phyloP scores from a whole-genome alignment of 2,888 invertebrate species.

The Isoperla grammatica region DNA sequence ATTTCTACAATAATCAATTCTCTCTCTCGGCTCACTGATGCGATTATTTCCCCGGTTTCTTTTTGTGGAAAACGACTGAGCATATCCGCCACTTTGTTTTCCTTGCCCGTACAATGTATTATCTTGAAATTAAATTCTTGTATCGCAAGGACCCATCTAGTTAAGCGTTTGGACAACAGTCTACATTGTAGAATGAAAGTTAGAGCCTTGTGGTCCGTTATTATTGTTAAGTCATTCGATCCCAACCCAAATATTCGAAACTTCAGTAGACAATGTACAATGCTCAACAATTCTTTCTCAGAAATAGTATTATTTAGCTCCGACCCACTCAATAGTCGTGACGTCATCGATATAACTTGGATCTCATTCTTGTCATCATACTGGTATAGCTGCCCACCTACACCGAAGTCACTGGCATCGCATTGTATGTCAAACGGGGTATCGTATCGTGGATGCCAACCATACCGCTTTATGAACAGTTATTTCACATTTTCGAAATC shows the following conservation, averaged over 20 bases:
- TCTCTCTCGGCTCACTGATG: no score
- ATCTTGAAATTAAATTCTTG: not conserved
- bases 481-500: constrained; percentile 8
- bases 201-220: constrained; percentile 30
- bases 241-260: constrained; percentile 31
- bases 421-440: constrained; percentile 24
- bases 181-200: constrained; percentile 8
- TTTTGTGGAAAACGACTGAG: not conserved
- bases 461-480: constrained; percentile 5
- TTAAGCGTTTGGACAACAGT: no score
- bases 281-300: constrained; percentile 28
- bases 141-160: no score
- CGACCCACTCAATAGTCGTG: constrained; percentile 22
- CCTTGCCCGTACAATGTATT: not conserved
- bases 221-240: constrained; percentile 23
- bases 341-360: constrained; percentile 27
- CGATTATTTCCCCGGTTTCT: no score
- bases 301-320: constrained; percentile 25
- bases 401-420: constrained; percentile 26
- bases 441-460: constrained; percentile 24
- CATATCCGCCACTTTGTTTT: not conserved
- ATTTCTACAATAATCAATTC: no score
- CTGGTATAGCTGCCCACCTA: constrained; percentile 29
- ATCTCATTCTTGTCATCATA: constrained; percentile 14
- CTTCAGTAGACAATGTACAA: constrained; percentile 26